Conservation (phyloP, 2,113 vertebrate species). For the Pionites leucogaster region DNA sequence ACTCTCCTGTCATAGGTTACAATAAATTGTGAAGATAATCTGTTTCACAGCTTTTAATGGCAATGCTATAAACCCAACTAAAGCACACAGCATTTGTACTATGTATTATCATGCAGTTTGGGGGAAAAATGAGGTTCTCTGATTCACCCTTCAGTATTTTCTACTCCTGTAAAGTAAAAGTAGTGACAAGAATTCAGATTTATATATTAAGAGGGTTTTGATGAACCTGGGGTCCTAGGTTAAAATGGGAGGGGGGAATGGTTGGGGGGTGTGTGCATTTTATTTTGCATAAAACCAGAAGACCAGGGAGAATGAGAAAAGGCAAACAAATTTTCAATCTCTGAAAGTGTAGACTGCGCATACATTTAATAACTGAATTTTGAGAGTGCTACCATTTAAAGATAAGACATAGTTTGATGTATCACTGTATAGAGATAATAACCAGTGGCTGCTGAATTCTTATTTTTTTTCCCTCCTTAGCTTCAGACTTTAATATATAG, state of each 20-base stretch:
- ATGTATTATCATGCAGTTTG: no score
- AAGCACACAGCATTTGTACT: rapidly evolving
- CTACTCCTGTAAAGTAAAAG: not conserved
- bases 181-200: not conserved
- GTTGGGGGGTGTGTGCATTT: no score
- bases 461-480: not conserved
- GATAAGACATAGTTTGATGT: not conserved
- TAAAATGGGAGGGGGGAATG: not conserved
- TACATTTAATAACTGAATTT: not conserved
- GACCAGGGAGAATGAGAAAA: not conserved
- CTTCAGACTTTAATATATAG: not conserved
- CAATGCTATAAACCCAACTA: not conserved
- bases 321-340: not conserved
- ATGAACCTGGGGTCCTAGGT: not conserved
- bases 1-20: not conserved
- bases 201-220: not conserved
- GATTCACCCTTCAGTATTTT: not conserved
- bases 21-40: not conserved
- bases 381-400: not conserved
- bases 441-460: not conserved
- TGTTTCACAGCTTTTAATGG: not conserved
- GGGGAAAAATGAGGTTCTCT: rapidly evolving
- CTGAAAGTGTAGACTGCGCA: no score
- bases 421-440: not conserved
- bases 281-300: not conserved